Evolutionary conservation across 2,113 vertebrate species (phyloP), one percentile per base, ranked within the genome.

Genomic region (Epinephelus cyanopodus): DNA sequence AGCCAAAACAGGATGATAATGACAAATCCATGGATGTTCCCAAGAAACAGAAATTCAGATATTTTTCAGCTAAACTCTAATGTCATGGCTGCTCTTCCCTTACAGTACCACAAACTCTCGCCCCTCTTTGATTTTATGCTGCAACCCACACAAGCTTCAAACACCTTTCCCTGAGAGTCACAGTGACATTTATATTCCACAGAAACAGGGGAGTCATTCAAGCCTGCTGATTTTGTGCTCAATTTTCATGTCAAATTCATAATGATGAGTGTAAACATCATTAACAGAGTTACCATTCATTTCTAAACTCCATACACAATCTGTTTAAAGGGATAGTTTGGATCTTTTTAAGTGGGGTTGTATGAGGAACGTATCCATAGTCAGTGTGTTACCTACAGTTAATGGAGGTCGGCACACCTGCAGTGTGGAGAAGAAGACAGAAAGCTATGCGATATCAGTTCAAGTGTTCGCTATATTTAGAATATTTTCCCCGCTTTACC

Each of bases 161-260:
- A 53, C 60, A 5, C 62, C 52, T 77, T 70, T 72, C 86, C 85
- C 87, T 88, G 89, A 90, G 86, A 83, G 66, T 70, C 45, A 67
- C 48, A 52, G 75, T 70, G 62, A 74, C 48, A 13, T 67, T 61
- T 61, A 50, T 27, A 14, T 45, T 64, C 57, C 53, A 65, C 6
- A 52, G 19, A 75, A 72, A 74, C 52, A n/a, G 23, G 18, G 19
- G 45, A 74, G 15, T 63, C 21, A 61, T 19, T 73, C 15, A 47
- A 42, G 18, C 21, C 54, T 42, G 25, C 74, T 52, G 48, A 62
- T 75, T 79, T 58, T 29, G 0, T 65, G 42, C 9, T 39, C 6
- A 10, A 18, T 50, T n/a, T 63, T 70, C 15, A 63, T 15, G 27
- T 60, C 63, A 39, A 15, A 60, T 66, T 5, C 50, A 21, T 65